Evolutionary conservation across 2,888 invertebrate species (phyloP).

Genomic region (Zelleria hepariella): DNA sequence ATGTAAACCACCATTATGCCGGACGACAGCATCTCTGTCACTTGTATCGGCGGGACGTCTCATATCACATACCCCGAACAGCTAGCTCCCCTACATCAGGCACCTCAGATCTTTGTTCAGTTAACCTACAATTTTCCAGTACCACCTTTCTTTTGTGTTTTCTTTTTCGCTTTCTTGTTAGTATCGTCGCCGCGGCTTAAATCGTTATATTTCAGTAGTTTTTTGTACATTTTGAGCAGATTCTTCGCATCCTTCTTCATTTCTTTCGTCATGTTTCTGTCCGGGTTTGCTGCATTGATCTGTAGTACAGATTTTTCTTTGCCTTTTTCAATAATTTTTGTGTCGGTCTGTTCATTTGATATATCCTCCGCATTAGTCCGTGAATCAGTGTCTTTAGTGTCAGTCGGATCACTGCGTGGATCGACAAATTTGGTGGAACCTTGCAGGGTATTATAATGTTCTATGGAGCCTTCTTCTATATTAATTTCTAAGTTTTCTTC

Average conservation of each 20-base stretch:
- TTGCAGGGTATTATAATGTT: slow-evolving; percentile 66
- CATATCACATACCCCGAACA: no score
- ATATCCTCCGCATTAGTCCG: no score
- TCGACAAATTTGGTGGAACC: slow-evolving; percentile 49
- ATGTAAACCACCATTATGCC: no score
- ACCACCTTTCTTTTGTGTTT: slow-evolving; percentile 20
- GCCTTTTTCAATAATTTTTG: background rate
- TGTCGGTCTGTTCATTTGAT: slow-evolving; percentile 16
- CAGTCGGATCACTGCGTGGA: slow-evolving; percentile 28
- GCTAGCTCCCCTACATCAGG: no score
- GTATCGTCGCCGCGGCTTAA: slow-evolving; percentile 39
- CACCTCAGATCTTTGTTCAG: no score
- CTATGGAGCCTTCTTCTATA: slow-evolving; percentile 64
- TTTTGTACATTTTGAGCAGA: slow-evolving; percentile 61
- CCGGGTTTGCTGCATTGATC: slow-evolving; percentile 14
- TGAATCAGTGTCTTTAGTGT: no score
- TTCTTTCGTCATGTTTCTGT: slow-evolving; percentile 21
- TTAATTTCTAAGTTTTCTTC: slow-evolving; percentile 40
- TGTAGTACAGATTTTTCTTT: slow-evolving; percentile 6
- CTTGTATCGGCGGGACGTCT: no score
- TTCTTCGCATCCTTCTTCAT: slow-evolving; percentile 62
- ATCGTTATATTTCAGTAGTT: slow-evolving; percentile 52
- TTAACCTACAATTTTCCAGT: background rate
- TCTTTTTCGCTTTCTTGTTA: slow-evolving; percentile 46
- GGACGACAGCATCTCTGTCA: no score